Evolutionary conservation across 2,888 invertebrate genomes (phyloP), one percentile per base, ranked within the genome.

Genomic region (Acleris cristana): DNA sequence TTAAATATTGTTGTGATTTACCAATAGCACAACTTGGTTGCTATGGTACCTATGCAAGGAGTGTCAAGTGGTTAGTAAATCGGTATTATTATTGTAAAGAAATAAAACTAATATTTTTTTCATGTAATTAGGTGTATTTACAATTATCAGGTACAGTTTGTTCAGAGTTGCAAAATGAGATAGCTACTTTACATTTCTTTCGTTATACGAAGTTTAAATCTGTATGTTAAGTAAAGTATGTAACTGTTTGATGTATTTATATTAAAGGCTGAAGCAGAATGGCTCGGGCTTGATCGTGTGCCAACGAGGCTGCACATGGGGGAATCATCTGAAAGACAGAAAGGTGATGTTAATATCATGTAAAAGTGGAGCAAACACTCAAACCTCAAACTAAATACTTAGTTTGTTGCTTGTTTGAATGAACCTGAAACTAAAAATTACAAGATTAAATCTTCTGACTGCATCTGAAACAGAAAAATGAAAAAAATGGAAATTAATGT

Each of bases 241-340:
- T 88, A 89, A 88, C 78, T 75, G 75, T 77, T 80, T 82, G 84
- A 76, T 85, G 82, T 89, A 84, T 92, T 90, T 90, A 82, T 77
- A 85, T 92, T 93, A 83, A 89, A 94, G 94, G 91, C 93, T 77
- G 94, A 94, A 89, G 93, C 93, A 76, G 94, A 94, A 83, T 94
- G 94, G 93, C 90, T 92, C 80, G 94, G 95, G 79, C 93, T 95
- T 84, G 95, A 95, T 88, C 94, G 94, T 86, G 94, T 95, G 83
- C 94, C 95, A 80, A 94, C 94, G 81, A 92, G 94, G 85, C 92
- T 95, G 86, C 93, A 92, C 80, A 89, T 90, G 87, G 92, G 88
- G 81, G 91, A 93, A 81, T 82, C 90, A 89, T 88, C 93, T 92
- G 93, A 89, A 93, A 93, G 92, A 84, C 90, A 92, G 86, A 93